Conservation (phyloP, 2,113 vertebrate genomes). For the Oreochromis spilurus region DNA sequence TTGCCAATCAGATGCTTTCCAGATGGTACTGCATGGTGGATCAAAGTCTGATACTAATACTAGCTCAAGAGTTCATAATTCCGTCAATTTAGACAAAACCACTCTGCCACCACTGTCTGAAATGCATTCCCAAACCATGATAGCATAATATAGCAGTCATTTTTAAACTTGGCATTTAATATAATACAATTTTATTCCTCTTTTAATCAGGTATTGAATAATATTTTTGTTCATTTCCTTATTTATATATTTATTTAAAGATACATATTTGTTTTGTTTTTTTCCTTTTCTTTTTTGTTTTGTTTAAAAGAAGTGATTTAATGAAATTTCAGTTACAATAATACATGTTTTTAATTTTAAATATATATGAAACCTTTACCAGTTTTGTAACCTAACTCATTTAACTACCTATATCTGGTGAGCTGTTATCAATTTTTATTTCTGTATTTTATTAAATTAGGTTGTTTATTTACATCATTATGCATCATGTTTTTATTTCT, state of each 20-base stretch:
- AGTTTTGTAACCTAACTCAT: background rate
- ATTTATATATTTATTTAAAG: background rate
- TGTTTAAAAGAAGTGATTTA: background rate
- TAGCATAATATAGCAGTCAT: background rate
- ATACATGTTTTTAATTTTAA: background rate
- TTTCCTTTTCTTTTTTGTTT: background rate
- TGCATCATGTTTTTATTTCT: background rate
- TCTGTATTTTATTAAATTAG: background rate
- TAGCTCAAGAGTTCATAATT: background rate
- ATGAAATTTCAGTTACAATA: background rate
- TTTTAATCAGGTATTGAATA: background rate
- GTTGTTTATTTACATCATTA: background rate
- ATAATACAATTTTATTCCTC: background rate
- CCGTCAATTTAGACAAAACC: background rate
- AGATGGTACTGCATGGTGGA: background rate
- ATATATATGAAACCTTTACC: background rate
- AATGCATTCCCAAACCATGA: background rate
- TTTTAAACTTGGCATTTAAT: background rate
- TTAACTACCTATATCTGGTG: background rate
- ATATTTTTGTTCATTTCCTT: background rate
- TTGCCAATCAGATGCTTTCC: background rate
- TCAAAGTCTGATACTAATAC: background rate
- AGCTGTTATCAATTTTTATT: background rate
- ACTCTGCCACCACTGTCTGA: background rate
- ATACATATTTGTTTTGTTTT: rapidly evolving